Percentiles rank a stretch among this genome's conserved stretches.
phyloP scores from a whole-genome alignment of 2,113 vertebrate species.

The Phainopepla nitens region DNA sequence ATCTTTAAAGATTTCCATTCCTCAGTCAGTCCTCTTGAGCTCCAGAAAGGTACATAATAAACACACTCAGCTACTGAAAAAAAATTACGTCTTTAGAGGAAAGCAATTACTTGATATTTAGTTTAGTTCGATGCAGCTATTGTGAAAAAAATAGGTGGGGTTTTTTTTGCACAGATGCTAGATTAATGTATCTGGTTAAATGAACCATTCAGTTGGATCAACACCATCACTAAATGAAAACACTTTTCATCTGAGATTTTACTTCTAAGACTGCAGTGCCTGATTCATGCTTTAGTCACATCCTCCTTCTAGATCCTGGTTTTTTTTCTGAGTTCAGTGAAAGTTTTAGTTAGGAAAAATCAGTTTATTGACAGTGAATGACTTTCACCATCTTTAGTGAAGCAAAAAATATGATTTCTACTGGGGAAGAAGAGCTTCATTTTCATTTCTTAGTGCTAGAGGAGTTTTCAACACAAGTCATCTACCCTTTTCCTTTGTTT shows the following conservation, averaged over 20 bases:
- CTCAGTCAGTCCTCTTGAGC: not conserved
- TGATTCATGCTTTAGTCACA: not conserved
- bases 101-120: not conserved
- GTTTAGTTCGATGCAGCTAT: not conserved
- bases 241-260: not conserved
- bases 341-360: not conserved
- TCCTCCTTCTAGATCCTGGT: not conserved
- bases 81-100: not conserved
- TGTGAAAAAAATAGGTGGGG: fast-evolving
- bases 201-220: not conserved
- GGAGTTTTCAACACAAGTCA: not conserved
- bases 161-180: not conserved
- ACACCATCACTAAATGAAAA: not conserved
- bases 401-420: not conserved
- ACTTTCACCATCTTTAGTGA: not conserved
- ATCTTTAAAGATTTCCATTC: not conserved
- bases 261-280: not conserved
- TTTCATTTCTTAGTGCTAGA: not conserved
- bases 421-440: not conserved
- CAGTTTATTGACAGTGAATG: not conserved
- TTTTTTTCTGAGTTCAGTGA: not conserved
- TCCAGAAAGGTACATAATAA: not conserved
- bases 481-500: not conserved
- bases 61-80: not conserved
- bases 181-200: not conserved